phyloP scores from a whole-genome alignment of 2,113 vertebrate species.

The Tretioscincus oriximinensis region DNA sequence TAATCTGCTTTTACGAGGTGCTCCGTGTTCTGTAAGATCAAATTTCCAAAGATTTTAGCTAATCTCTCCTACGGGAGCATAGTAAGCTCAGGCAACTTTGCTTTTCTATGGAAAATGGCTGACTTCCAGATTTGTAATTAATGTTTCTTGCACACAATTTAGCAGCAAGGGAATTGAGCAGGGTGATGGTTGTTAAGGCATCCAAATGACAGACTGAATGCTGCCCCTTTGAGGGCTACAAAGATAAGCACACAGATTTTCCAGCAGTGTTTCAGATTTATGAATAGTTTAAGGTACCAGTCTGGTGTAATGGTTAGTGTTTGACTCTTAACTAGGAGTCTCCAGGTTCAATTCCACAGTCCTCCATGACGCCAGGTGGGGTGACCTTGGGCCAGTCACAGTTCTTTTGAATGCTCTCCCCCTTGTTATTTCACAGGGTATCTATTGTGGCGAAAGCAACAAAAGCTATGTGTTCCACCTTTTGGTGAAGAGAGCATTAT shows the following conservation, averaged over 20 bases:
- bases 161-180: background rate
- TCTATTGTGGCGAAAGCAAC: too few relatives aligned
- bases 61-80: constrained; percentile 13
- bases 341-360: too few relatives aligned
- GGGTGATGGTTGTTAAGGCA: background rate
- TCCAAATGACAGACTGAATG: constrained; percentile 32
- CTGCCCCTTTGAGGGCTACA: constrained; percentile 40
- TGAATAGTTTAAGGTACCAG: constrained; percentile 34
- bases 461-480: too few relatives aligned
- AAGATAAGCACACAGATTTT: constrained; percentile 25
- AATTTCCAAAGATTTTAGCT: constrained; percentile 29
- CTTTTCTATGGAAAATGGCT: constrained; percentile 26
- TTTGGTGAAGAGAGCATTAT: too few relatives aligned
- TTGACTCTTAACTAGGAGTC: too few relatives aligned
- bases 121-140: constrained; percentile 25
- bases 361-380: too few relatives aligned
- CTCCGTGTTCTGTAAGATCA: constrained; percentile 31
- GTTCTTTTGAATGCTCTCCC: too few relatives aligned
- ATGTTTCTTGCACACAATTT: constrained; percentile 8
- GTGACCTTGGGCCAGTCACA: too few relatives aligned
- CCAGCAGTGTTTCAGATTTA: constrained; percentile 46
- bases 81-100: constrained; percentile 16
- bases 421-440: too few relatives aligned
- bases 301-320: background rate
- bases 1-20: constrained; percentile 29